Evolutionary conservation across 2,888 invertebrate species (phyloP).

Genomic region (Nephrotoma flavescens): DNA sequence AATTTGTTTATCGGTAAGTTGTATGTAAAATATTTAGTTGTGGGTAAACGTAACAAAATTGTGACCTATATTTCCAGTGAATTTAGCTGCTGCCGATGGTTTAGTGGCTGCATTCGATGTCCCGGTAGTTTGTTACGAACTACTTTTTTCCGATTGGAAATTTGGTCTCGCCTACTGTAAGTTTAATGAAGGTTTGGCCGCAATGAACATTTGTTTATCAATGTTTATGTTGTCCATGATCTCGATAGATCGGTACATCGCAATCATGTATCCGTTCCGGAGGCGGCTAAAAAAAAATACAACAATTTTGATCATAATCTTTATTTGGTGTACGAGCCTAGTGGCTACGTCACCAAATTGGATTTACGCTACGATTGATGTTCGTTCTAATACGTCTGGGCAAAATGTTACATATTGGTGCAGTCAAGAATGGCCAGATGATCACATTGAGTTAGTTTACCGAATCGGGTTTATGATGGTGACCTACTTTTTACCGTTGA

Average conservation of each 20-base stretch:
- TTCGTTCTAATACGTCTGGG: background rate
- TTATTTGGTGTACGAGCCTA: background rate
- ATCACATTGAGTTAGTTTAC: background rate
- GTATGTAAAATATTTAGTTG: background rate
- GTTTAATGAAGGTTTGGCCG: background rate
- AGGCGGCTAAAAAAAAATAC: background rate
- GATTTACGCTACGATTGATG: background rate
- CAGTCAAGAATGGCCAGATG: background rate
- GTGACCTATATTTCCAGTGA: background rate
- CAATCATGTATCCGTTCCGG: background rate
- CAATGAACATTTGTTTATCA: background rate
- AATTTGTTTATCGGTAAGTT: background rate
- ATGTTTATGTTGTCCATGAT: background rate
- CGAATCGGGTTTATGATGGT: background rate
- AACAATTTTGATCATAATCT: background rate
- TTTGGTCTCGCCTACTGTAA: background rate
- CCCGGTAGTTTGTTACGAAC: background rate
- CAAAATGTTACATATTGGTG: background rate
- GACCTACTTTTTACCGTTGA: background rate
- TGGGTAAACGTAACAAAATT: background rate
- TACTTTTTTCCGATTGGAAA: background rate
- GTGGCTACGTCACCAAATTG: background rate
- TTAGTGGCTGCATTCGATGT: background rate
- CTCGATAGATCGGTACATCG: background rate
- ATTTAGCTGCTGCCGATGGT: background rate